Evolutionary conservation across 2,888 invertebrate genomes (phyloP).

Genomic region (Sesamia inferens): DNA sequence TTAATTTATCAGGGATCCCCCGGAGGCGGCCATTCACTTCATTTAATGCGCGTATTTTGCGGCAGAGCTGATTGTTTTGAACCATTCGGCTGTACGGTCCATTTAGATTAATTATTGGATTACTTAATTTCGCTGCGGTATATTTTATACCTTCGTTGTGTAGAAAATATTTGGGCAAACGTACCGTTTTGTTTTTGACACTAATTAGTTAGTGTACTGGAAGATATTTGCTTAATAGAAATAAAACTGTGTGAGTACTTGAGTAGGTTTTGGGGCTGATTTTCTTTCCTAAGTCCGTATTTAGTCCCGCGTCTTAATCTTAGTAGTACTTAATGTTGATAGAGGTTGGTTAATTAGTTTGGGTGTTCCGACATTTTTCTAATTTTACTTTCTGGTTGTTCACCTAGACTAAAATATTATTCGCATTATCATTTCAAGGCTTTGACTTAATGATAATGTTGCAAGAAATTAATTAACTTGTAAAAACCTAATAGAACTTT

Average conservation of each 20-base stretch:
- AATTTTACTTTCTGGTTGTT: conserved; percentile 36
- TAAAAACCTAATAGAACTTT: not conserved
- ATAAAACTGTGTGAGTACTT: conserved; percentile 46
- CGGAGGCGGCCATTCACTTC: conserved; percentile 89
- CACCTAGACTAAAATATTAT: conserved; percentile 36
- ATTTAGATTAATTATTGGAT: conserved; percentile 90
- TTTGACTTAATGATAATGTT: conserved; percentile 4
- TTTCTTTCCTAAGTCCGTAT: conserved; percentile 54
- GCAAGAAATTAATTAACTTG: not conserved
- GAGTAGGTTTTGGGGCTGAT: conserved; percentile 31
- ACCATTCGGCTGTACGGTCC: conserved; percentile 90
- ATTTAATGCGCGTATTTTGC: conserved; percentile 90
- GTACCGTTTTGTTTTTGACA: conserved; percentile 56
- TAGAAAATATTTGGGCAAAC: conserved; percentile 64
- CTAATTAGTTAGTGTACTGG: conserved; percentile 59
- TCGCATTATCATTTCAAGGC: conserved; percentile 28
- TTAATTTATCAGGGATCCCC: conserved; percentile 90
- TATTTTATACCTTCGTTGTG: conserved; percentile 76
- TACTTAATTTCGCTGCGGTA: conserved; percentile 88
- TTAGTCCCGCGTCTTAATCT: conserved; percentile 58
- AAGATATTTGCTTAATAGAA: conserved; percentile 54
- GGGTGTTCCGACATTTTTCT: conserved; percentile 48
- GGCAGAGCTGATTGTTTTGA: conserved; percentile 90
- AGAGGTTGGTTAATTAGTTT: conserved; percentile 55
- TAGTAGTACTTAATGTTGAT: conserved; percentile 56